These are phyloP conservation scores for Chymomyza costata DNA, from an alignment of 1,140 invertebrate genomes.

Conservation along the genomic window DNA sequence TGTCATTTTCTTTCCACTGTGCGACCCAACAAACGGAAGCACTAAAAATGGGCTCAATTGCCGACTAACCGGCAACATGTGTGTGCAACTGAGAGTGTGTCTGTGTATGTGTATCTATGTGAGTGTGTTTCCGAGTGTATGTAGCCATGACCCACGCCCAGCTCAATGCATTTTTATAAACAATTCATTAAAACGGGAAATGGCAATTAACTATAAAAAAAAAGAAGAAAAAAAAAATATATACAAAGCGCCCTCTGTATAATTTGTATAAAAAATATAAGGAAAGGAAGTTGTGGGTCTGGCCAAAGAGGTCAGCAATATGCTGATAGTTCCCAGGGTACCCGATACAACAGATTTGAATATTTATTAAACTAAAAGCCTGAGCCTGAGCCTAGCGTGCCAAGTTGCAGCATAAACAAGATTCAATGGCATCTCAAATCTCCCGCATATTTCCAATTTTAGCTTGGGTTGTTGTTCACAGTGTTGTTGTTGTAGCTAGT, in stretches of 20 bases:
- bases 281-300: conserved; percentile 11
- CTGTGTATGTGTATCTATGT: neutral
- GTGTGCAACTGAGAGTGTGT: neutral
- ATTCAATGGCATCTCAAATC: no score
- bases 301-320: conserved; percentile 12
- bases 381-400: conserved; percentile 1
- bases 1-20: no score
- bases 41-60: conserved; percentile 5
- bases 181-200: conserved; percentile 67
- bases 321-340: conserved; percentile 14
- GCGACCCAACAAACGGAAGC: conserved; percentile 15
- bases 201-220: conserved; percentile 35
- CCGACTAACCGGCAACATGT: conserved; percentile 23
- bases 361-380: conserved; percentile 24
- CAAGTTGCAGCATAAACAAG: neutral
- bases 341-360: conserved; percentile 25
- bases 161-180: conserved; percentile 36
- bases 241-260: no score
- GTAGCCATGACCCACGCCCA: neutral
- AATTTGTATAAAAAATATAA: neutral
- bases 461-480: neutral
- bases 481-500: neutral
- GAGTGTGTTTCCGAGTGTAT: conserved; percentile 10
- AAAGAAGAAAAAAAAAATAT: conserved; percentile 10
- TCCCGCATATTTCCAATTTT: no score